Evolutionary conservation across 37 sponge, comb jelly and placozoan genomes (phyloP), one percentile per base, ranked within the genome.

Genomic region (Beroe forskalii): DNA sequence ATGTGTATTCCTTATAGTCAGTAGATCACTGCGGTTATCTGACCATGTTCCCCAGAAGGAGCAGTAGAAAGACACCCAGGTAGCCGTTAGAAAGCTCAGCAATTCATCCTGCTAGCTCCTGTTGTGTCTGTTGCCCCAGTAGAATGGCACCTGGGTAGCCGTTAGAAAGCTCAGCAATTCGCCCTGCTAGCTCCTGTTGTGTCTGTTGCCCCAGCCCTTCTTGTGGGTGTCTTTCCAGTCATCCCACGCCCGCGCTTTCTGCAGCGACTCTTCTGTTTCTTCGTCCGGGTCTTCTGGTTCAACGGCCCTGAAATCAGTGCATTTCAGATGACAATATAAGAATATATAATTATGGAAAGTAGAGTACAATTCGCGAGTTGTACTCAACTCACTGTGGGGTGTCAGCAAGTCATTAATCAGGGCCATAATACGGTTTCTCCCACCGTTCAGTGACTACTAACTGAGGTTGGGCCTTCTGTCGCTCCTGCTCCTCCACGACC

Each of bases 241-340:
- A 44, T 80, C 86, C 86, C 86, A 80, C 2, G 86, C 86, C 55
- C 86, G 37, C 4, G 86, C 86, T 44, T 80, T 80, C 19, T 8
- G 48, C 35, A 80, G 40, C 48, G 86, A 80, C 40, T 80, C 86
- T 42, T 41, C 86, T 30, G 86, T 80, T 25, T 80, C 86, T 37
- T 80, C 86, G 35, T 80, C 86, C 0, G 86, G 86, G 35, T 80
- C 86, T 25, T 80, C 86, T n/a, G 86, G 86, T 43, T 80, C 86
- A 2, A 44, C 86, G 0, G 55, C 48, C 27, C 86, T 80, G 55
- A 14, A 33, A 36, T 4, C 25, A 64, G n/a, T n/a, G n/a, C n/a
- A n/a, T n/a, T n/a, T n/a, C 12, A 12, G 55, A 12, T 48, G 55
- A 48, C 55, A 48, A 12, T 48, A 48, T 48, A 12, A 48, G 6